Conservation (phyloP, 2,888 invertebrate species). For the Stenchaetothrips biformis region DNA sequence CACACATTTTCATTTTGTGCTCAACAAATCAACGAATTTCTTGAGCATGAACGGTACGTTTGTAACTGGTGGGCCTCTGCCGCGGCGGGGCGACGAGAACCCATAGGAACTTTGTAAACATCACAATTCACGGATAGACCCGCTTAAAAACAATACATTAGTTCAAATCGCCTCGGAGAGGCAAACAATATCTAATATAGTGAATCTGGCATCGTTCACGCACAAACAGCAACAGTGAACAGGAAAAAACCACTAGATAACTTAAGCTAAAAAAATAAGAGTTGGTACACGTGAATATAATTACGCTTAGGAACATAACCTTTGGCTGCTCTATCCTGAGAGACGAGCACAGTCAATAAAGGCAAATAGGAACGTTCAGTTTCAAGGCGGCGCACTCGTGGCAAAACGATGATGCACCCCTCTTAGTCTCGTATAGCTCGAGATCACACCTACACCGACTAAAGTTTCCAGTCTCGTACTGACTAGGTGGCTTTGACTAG, state of each 20-base stretch:
- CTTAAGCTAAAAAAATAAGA: conserved; percentile 22
- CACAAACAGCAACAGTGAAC: conserved; percentile 23
- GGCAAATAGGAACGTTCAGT: conserved; percentile 24
- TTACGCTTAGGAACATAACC: conserved; percentile 16
- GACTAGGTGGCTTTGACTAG: conserved; percentile 15
- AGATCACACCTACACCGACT: conserved; percentile 3
- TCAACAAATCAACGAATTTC: conserved; percentile 21
- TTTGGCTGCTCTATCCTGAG: conserved; percentile 16
- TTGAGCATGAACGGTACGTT: conserved; percentile 24
- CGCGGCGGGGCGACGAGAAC: background rate
- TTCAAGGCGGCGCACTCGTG: background rate
- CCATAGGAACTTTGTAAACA: conserved; percentile 25
- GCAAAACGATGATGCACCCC: background rate
- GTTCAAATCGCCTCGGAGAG: background rate
- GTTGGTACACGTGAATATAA: conserved; percentile 11
- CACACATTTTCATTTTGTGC: conserved; percentile 4
- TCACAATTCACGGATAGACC: conserved; percentile 19
- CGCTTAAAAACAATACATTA: conserved; percentile 14
- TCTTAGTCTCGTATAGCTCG: background rate
- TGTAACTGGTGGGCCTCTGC: conserved; percentile 4
- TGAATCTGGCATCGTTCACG: conserved; percentile 24
- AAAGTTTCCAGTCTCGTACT: background rate
- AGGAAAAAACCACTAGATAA: background rate
- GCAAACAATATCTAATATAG: conserved; percentile 20
- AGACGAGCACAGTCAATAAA: conserved; percentile 24